These are phyloP conservation scores for Rutpela maculata DNA, from an alignment of 2,888 invertebrate genomes.

Conservation along the genomic window DNA sequence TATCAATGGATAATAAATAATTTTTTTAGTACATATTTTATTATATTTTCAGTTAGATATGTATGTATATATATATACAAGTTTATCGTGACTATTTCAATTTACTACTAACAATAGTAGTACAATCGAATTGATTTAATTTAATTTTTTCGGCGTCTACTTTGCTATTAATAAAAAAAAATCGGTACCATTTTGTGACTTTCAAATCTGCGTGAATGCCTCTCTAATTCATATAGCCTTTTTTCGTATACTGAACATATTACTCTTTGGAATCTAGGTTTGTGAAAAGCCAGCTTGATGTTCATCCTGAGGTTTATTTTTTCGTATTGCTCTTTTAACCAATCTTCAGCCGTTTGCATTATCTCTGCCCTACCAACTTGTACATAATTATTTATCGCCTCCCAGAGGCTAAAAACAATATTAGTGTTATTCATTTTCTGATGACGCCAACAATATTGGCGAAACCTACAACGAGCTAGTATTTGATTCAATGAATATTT, in stretches of 20 bases:
- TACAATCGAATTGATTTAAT: no score
- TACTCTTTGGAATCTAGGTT: conserved; percentile 57
- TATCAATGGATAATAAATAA: no score
- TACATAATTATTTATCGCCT: conserved; percentile 62
- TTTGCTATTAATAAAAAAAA: no score
- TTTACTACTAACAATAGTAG: no score
- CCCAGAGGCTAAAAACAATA: conserved; percentile 61
- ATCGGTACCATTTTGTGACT: conserved; percentile 54
- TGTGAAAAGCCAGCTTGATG: conserved; percentile 59
- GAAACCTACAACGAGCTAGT: background rate
- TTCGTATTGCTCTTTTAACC: conserved; percentile 55
- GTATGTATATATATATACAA: no score
- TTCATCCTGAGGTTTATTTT: conserved; percentile 58
- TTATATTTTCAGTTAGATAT: no score
- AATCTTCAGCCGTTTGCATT: conserved; percentile 50
- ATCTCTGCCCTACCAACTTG: conserved; percentile 60
- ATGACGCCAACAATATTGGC: background rate
- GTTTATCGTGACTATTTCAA: no score
- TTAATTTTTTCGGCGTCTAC: no score
- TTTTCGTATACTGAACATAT: conserved; percentile 61
- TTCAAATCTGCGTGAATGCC: conserved; percentile 54
- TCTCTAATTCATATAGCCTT: conserved; percentile 62
- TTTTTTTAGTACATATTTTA: no score
- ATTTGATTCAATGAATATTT: no score
- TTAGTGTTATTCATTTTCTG: background rate